Percentiles rank a stretch among this genome's conserved stretches.
phyloP scores from a whole-genome alignment of 2,888 invertebrate species.

The Scaptomyza caliginosa region DNA sequence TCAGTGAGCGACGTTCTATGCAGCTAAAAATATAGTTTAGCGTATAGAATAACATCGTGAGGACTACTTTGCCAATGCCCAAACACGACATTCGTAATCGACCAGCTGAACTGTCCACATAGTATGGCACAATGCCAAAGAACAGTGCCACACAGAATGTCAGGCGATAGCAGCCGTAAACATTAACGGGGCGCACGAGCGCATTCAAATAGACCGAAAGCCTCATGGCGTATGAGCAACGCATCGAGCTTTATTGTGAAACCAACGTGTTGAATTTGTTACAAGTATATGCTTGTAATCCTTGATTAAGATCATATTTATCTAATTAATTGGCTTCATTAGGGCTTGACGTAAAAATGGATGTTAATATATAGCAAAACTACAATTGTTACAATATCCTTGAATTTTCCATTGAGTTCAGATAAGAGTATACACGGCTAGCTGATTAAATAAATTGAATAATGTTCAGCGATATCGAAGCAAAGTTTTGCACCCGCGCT shows the following conservation, averaged over 20 bases:
- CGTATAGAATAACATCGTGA: slow-evolving; percentile 55
- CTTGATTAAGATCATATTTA: slow-evolving; percentile 9
- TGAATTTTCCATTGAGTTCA: not conserved
- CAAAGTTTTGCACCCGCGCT: slow-evolving; percentile 13
- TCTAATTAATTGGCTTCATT: slow-evolving; percentile 15
- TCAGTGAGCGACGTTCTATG: slow-evolving; percentile 50
- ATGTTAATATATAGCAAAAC: not conserved
- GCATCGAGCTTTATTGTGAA: not conserved
- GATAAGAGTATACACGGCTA: not conserved
- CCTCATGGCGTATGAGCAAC: slow-evolving; percentile 53
- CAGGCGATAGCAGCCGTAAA: slow-evolving; percentile 72
- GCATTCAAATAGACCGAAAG: slow-evolving; percentile 41
- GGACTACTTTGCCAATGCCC: slow-evolving; percentile 55
- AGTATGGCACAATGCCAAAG: slow-evolving; percentile 72
- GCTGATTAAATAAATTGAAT: not conserved
- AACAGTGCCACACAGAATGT: slow-evolving; percentile 57
- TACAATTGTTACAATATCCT: not conserved
- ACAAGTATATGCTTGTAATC: not conserved
- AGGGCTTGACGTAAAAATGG: not conserved
- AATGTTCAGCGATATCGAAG: too few species aligned
- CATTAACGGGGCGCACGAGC: slow-evolving; percentile 59
- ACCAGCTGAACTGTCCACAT: slow-evolving; percentile 29
- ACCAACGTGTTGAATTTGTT: not conserved
- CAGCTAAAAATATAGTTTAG: slow-evolving; percentile 48
- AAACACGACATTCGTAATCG: slow-evolving; percentile 36